Base-by-base conservation (phyloP, 2,888 invertebrate species). In the Zeuzera pyrina region DNA sequence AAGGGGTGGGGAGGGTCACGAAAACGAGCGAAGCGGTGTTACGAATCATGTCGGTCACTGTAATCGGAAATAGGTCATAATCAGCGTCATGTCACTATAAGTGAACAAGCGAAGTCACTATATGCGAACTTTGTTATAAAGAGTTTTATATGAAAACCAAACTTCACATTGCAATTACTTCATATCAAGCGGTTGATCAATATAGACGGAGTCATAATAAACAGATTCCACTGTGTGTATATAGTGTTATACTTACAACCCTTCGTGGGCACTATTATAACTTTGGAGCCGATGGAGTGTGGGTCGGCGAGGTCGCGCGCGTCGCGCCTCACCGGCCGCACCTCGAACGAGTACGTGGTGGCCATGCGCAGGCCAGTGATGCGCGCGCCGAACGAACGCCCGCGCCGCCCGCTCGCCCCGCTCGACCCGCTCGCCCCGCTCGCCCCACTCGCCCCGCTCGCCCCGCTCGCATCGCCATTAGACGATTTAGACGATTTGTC, bases 321-420 rank as follows among this genome's bases (percentile, higher is more conserved):
- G 45, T 84, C 85, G 27, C 84, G 68, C 47, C 79, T 74, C 19
- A 86, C 73, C 1, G 89, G 87, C 29, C 87, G 86, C 15, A 93
- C 89, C 73, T 92, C 90, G 58, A 93, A 91, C 29, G 91, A 90
- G 60, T 93, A 93, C 23, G 90, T 91, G 29, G 93, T 93, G 30
- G 92, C 91, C 92, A 93, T 92, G 35, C 92, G 84, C 31, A 93
- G 79, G 30, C 91, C 92, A 14, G 86, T 85, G 36, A 91, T 86
- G 30, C 88, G 85, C 0, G 88, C 83, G 19, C 85, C 79, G 60
- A 87, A 91, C 2, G 53, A 46, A 11, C 74, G 72, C 14, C 70
- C 71, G 32, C 66, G 68, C 10, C 65, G 56, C 2, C 33, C 42
- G 3, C 44, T 49, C 2, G 47, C 33, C 2, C 54, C 38, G 10